A percentile compares a stretch with the other conserved stretches of the same genome.
Evolutionary conservation across 2,113 vertebrate species (phyloP).

Genomic region (Cynocephalus volans): DNA sequence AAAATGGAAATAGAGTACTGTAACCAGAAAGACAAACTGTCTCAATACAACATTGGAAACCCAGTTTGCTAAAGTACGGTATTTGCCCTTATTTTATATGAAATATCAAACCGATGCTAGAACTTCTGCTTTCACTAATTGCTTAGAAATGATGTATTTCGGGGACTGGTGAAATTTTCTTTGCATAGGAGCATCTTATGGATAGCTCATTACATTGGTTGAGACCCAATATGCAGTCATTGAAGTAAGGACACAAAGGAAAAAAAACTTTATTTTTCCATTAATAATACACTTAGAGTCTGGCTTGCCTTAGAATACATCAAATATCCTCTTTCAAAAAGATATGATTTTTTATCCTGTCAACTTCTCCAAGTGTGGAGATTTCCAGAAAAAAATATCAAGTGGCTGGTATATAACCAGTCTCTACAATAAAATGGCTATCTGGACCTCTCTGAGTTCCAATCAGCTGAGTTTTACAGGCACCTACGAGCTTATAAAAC

Average conservation of each 20-base stretch:
- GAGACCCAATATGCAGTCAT: neutral
- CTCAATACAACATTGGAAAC: neutral
- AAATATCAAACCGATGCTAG: conserved; percentile 9
- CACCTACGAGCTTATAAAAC: neutral
- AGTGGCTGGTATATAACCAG: neutral
- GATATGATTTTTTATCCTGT: neutral
- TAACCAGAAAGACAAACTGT: neutral
- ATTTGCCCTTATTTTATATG: conserved; percentile 7
- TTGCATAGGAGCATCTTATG: neutral
- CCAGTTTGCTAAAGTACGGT: neutral
- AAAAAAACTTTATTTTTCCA: neutral
- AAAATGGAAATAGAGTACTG: neutral
- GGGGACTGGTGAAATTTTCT: neutral
- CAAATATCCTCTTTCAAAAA: neutral
- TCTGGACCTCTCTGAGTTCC: neutral
- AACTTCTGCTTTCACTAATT: conserved; percentile 37
- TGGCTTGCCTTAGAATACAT: neutral
- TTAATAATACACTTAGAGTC: neutral
- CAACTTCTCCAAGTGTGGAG: neutral
- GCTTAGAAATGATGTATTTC: neutral
- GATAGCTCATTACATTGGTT: neutral
- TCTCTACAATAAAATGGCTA: neutral
- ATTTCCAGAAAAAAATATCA: conserved; percentile 49
- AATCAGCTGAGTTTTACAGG: neutral
- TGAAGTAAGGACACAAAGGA: neutral